phyloP scores from a whole-genome alignment of 2,888 invertebrate genomes.

The Heliconius sara region DNA sequence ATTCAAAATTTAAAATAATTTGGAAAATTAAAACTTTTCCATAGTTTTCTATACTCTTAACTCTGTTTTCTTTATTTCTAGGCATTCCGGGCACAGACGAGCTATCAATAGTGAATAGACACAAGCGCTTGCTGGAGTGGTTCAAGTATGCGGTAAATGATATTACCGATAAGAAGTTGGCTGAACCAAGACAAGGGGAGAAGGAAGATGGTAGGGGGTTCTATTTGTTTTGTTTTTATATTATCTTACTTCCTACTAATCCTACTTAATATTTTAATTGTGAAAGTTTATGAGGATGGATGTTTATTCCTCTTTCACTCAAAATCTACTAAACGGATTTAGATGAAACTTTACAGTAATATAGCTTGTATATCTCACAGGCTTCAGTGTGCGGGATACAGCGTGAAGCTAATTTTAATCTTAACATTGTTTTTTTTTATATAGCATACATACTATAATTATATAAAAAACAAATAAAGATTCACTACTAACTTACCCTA shows the following conservation, averaged over 20 bases:
- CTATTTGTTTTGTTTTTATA: neutral
- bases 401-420: too few species aligned
- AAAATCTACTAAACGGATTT: neutral
- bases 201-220: conserved; percentile 62
- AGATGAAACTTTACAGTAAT: neutral
- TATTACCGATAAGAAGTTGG: conserved; percentile 64
- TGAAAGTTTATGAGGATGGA: neutral
- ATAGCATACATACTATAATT: too few species aligned
- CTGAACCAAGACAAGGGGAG: conserved; percentile 53
- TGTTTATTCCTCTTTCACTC: too few species aligned
- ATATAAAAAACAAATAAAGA: too few species aligned
- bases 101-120: conserved; percentile 61
- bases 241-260: too few species aligned
- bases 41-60: neutral
- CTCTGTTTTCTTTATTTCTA: conserved; percentile 45
- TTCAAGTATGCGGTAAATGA: conserved; percentile 58
- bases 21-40: too few species aligned
- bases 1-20: too few species aligned
- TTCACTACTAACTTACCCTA: too few species aligned
- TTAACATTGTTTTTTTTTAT: too few species aligned
- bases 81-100: conserved; percentile 66
- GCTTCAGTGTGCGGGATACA: too few species aligned
- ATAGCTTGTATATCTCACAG: too few species aligned
- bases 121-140: conserved; percentile 65
- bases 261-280: neutral